phyloP scores from a whole-genome alignment of 2,797 vertebrate species.

The Antrozous pallidus region DNA sequence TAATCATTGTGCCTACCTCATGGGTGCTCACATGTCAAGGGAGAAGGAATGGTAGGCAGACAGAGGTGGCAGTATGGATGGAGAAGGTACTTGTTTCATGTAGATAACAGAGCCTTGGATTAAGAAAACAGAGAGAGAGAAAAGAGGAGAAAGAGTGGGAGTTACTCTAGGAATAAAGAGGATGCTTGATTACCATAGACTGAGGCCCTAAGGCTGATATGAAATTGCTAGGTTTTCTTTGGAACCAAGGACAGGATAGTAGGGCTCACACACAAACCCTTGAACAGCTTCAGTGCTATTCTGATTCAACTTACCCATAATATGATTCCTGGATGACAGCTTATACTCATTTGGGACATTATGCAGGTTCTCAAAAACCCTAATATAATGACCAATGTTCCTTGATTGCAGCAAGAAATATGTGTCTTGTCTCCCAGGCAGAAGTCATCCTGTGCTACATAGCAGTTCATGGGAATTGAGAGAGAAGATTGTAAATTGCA shows the following conservation, averaged over 20 bases:
- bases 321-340: not conserved
- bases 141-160: not conserved
- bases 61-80: not conserved
- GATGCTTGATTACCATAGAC: conserved; percentile 7
- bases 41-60: not conserved
- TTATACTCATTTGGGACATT: conserved; percentile 59
- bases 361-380: conserved; percentile 37
- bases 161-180: not conserved
- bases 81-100: conserved; percentile 20
- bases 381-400: conserved; percentile 46
- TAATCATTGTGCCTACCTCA: not conserved
- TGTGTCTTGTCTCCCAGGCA: conserved; percentile 51
- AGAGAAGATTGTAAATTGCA: conserved; percentile 77
- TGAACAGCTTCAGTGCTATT: conserved; percentile 15
- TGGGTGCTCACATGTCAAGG: not conserved
- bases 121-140: not conserved
- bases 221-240: conserved; percentile 45
- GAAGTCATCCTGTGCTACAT: conserved; percentile 1
- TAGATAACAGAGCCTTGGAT: not conserved
- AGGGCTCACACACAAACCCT: not conserved
- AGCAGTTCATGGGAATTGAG: conserved; percentile 66
- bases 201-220: conserved; percentile 5
- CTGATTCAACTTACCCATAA: not conserved
- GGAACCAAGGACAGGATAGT: not conserved
- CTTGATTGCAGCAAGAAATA: conserved; percentile 58